Conservation (phyloP, 2,113 vertebrate species). For the Acrocephalus arundinaceus region DNA sequence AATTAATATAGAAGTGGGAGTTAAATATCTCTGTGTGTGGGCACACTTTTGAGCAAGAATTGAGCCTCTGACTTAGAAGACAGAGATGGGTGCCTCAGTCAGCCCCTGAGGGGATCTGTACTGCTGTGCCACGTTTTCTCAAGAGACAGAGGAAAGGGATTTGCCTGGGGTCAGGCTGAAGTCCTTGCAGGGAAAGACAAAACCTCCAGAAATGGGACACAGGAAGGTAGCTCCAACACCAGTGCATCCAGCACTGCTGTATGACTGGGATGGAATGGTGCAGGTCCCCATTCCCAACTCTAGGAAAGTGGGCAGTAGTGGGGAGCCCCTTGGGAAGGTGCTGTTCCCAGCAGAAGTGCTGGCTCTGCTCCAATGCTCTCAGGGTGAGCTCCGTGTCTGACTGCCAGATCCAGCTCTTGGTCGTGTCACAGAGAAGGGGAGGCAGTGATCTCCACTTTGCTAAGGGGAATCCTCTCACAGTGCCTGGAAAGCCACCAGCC, state of each 20-base stretch:
- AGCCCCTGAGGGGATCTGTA: background rate
- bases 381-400: background rate
- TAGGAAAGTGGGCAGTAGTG: accelerated
- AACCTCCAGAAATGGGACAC: background rate
- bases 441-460: background rate
- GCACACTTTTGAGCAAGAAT: background rate
- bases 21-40: background rate
- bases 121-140: background rate
- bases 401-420: background rate
- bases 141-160: background rate
- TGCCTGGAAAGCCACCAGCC: background rate
- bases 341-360: background rate
- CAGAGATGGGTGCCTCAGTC: background rate
- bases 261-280: background rate
- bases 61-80: background rate
- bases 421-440: background rate
- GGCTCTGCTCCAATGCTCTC: background rate
- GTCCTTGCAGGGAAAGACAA: background rate
- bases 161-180: background rate
- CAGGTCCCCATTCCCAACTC: background rate
- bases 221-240: background rate
- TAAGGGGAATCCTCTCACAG: background rate
- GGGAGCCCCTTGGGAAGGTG: background rate
- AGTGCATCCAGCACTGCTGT: background rate
- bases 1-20: background rate